Evolutionary conservation across 1,140 invertebrate species (phyloP).

Genomic region (Mercenaria mercenaria): DNA sequence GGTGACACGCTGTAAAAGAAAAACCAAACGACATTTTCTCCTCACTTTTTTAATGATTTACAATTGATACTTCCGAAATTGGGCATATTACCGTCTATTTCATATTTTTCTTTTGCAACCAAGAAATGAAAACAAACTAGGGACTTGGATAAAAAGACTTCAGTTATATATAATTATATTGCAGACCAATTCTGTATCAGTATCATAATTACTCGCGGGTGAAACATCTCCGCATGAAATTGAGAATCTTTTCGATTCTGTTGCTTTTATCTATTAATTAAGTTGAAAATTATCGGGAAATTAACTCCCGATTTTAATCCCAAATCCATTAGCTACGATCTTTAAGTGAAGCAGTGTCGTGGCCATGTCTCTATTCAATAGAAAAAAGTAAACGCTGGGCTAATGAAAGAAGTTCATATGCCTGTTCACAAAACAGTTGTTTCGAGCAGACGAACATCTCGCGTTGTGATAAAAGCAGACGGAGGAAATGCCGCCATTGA

Average conservation of each 20-base stretch:
- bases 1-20: slow-evolving; percentile 39
- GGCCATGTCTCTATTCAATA: slow-evolving; percentile 9
- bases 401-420: slow-evolving; percentile 59
- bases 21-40: slow-evolving; percentile 5
- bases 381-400: slow-evolving; percentile 41
- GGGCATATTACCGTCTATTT: slow-evolving; percentile 38
- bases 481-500: slow-evolving; percentile 46
- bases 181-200: background rate
- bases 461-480: slow-evolving; percentile 50
- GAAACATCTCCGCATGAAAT: slow-evolving; percentile 47
- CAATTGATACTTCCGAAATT: slow-evolving; percentile 33
- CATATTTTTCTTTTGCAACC: background rate
- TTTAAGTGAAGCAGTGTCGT: background rate
- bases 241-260: slow-evolving; percentile 39
- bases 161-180: background rate
- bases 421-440: slow-evolving; percentile 59
- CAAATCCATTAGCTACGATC: slow-evolving; percentile 55
- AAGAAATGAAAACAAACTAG: background rate
- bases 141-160: background rate
- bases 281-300: slow-evolving; percentile 61
- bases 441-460: slow-evolving; percentile 45
- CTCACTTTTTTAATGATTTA: slow-evolving; percentile 18
- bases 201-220: slow-evolving; percentile 33
- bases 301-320: slow-evolving; percentile 60
- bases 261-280: slow-evolving; percentile 65